These are phyloP conservation scores for Cheiracanthium punctorium DNA, from an alignment of 2,888 invertebrate species.

Conservation along the genomic window DNA sequence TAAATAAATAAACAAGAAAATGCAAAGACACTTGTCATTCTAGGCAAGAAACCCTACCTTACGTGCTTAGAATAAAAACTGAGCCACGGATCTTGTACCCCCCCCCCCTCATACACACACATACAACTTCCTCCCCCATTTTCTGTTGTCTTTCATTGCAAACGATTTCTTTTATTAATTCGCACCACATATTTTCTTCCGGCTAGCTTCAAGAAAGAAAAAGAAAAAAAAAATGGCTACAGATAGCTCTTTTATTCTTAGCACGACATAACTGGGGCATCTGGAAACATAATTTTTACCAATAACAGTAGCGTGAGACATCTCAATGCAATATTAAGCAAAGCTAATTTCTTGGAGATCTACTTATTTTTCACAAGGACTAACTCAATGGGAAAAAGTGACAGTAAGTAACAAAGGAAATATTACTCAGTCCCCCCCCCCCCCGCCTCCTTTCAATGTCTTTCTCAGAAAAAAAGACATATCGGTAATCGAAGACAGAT, in stretches of 20 bases:
- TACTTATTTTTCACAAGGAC: no score
- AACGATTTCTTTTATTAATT: conserved; percentile 7
- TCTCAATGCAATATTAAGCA: no score
- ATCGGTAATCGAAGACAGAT: no score
- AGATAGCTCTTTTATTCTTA: neutral
- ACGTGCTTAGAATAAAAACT: neutral
- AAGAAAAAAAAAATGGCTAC: neutral
- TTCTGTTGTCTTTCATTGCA: conserved; percentile 1
- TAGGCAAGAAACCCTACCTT: neutral
- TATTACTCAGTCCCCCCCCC: no score
- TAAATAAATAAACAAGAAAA: neutral
- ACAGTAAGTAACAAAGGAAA: no score
- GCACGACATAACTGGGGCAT: neutral
- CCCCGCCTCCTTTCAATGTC: no score
- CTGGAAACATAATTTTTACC: neutral
- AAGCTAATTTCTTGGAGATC: no score
- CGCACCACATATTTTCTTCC: conserved; percentile 5
- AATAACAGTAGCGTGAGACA: neutral
- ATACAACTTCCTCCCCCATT: neutral
- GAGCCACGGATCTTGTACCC: neutral
- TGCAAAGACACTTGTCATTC: neutral
- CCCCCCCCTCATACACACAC: neutral
- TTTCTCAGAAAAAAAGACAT: no score
- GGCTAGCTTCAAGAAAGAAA: neutral
- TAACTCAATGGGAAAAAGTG: no score